Conservation (phyloP, 2,113 vertebrate species). For the Lasiurus cinereus region DNA sequence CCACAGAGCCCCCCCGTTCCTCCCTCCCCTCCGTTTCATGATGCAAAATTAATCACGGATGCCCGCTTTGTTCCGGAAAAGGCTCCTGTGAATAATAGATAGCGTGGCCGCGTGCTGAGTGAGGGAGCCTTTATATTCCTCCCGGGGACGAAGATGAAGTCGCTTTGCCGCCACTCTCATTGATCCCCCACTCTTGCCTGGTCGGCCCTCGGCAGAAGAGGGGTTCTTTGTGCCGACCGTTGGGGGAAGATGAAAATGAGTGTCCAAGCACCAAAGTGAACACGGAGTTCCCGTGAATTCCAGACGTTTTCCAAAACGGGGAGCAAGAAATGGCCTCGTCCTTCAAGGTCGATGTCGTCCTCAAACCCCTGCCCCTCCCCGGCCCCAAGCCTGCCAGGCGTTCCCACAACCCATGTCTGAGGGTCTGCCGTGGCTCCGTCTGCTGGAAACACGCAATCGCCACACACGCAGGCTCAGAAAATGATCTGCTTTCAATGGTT, state of each 20-base stretch:
- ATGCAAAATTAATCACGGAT: slow-evolving; percentile 69
- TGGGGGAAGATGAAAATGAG: slow-evolving; percentile 48
- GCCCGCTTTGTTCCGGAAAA: slow-evolving; percentile 51
- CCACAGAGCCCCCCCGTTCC: background rate
- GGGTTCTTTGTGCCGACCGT: background rate
- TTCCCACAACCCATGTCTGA: background rate
- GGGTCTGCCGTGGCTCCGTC: background rate
- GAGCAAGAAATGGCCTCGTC: background rate
- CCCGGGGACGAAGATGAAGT: slow-evolving; percentile 50
- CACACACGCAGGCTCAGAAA: background rate
- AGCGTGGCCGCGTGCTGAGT: background rate
- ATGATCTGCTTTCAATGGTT: slow-evolving; percentile 48
- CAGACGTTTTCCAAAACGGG: background rate
- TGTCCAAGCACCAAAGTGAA: slow-evolving; percentile 12
- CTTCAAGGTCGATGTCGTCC: background rate
- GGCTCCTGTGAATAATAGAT: slow-evolving; percentile 75
- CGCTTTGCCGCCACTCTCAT: background rate
- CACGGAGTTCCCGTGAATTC: background rate
- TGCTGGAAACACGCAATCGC: background rate
- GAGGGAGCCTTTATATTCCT: slow-evolving; percentile 60
- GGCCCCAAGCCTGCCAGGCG: no score
- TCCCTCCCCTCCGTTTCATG: slow-evolving; percentile 38
- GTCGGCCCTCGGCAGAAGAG: background rate
- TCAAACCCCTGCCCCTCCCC: background rate
- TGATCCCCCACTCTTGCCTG: background rate